Evolutionary conservation across 2,797 vertebrate genomes (phyloP).

Genomic region (Sebastiscus albofasciatus): DNA sequence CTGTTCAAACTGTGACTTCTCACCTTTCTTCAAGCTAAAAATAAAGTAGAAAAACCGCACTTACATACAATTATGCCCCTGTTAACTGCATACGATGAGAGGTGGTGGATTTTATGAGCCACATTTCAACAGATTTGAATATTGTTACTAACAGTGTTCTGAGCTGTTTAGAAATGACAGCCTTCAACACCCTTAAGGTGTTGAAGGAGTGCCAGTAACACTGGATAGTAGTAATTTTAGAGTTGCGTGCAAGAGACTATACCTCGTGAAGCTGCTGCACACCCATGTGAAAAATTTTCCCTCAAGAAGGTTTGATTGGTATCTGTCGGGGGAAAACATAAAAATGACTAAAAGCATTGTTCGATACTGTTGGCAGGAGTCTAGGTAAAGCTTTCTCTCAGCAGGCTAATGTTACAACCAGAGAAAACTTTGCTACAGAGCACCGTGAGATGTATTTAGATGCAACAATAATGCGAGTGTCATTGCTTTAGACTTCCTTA

Average conservation of each 20-base stretch:
- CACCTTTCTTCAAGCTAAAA: neutral
- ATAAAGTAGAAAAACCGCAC: neutral
- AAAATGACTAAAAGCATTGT: slow-evolving; percentile 61
- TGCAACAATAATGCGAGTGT: slow-evolving; percentile 33
- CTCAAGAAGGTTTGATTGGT: slow-evolving; percentile 57
- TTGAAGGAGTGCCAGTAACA: slow-evolving; percentile 48
- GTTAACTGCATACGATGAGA: slow-evolving; percentile 48
- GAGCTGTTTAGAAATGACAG: slow-evolving; percentile 45
- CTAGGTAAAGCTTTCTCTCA: slow-evolving; percentile 31
- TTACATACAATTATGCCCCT: slow-evolving; percentile 24
- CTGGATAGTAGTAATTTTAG: slow-evolving; percentile 60
- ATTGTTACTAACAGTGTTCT: slow-evolving; percentile 13
- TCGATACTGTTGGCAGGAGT: slow-evolving; percentile 46
- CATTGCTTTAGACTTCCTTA: slow-evolving; percentile 30
- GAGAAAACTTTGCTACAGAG: slow-evolving; percentile 21
- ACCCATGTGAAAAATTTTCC: slow-evolving; percentile 64
- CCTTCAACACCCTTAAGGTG: slow-evolving; percentile 48
- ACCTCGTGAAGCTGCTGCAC: slow-evolving; percentile 48
- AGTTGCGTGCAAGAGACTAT: slow-evolving; percentile 70
- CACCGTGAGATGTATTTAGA: slow-evolving; percentile 35
- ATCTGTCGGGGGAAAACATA: slow-evolving; percentile 44
- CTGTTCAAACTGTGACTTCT: neutral
- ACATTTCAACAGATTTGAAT: slow-evolving; percentile 33
- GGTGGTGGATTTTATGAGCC: slow-evolving; percentile 42
- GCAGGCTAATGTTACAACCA: slow-evolving; percentile 39